Evolutionary conservation across 1,140 invertebrate species (phyloP).

Genomic region (honey bee (Apis mellifera)): Amel_HAv3.1 CM009939.2:2649001-2649500

Average conservation of each 20-base stretch:
- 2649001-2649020: not conserved
- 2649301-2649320: not conserved
- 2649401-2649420: constrained; percentile 56
- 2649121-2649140: no score
- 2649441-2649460: constrained; percentile 58
- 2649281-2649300: not conserved
- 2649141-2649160: no score
- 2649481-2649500: constrained; percentile 38
- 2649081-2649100: not conserved
- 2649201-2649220: not conserved
- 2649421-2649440: constrained; percentile 47
- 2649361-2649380: constrained; percentile 49
- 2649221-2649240: constrained; percentile 13
- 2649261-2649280: not conserved
- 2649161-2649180: not conserved
- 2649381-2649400: constrained; percentile 42
- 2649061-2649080: not conserved
- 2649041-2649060: not conserved
- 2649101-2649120: not conserved
- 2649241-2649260: not conserved
- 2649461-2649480: constrained; percentile 57
- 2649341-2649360: constrained; percentile 31
- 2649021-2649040: not conserved
- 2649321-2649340: constrained; percentile 13
- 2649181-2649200: constrained; percentile 12